These are phyloP conservation scores for Canis aureus DNA, from an alignment of 2,113 vertebrate genomes.

Conservation along the genomic window DNA sequence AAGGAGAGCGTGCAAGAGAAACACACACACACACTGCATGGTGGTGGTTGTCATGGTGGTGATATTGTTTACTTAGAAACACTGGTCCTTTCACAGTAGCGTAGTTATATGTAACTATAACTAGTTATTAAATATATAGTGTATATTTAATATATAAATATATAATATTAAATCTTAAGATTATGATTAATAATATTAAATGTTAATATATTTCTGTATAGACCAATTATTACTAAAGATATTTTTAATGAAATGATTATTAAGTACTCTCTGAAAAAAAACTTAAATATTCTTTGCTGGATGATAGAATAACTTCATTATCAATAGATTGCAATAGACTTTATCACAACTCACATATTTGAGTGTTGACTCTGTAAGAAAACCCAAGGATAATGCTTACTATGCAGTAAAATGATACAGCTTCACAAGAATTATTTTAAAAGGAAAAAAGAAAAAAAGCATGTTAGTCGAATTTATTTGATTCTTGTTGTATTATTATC, in stretches of 20 bases:
- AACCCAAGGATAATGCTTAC: neutral
- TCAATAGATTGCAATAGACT: neutral
- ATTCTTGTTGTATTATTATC: neutral
- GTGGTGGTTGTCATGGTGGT: no score
- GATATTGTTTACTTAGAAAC: neutral
- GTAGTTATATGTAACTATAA: neutral
- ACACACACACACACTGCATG: neutral
- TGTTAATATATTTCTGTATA: neutral
- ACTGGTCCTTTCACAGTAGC: neutral
- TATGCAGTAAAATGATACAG: neutral
- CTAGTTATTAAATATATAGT: neutral
- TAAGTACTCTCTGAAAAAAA: neutral
- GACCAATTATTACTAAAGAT: slow-evolving; percentile 1
- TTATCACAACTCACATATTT: neutral
- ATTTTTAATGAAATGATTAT: neutral
- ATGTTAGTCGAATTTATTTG: neutral
- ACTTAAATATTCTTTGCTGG: neutral
- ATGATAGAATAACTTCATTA: slow-evolving; percentile 9
- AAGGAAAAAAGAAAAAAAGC: neutral
- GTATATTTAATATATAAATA: neutral
- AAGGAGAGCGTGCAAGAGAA: neutral
- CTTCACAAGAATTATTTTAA: slow-evolving; percentile 14
- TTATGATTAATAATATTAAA: neutral
- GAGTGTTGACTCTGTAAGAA: neutral
- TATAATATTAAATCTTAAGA: neutral